Percentiles rank a stretch among this genome's conserved stretches.
Evolutionary conservation across 2,113 vertebrate species (phyloP).

Genomic region (Alethe diademata): DNA sequence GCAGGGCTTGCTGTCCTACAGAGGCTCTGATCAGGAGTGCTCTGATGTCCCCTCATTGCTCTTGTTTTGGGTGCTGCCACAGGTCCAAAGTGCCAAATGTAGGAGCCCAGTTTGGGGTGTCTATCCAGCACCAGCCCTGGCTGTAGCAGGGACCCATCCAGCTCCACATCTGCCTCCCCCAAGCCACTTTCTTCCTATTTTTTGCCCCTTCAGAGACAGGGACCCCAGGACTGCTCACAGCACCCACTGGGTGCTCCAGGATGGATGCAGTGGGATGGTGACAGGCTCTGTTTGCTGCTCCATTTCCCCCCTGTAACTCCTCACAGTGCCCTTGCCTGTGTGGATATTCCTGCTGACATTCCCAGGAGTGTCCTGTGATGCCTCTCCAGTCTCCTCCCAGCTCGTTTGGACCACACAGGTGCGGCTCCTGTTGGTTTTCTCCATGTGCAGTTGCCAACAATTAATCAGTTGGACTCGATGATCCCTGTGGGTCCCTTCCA

Average conservation of each 20-base stretch:
- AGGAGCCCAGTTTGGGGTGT: neutral
- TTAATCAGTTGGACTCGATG: fast-evolving
- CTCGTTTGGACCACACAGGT: neutral
- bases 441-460: neutral
- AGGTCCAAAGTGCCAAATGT: no score
- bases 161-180: neutral
- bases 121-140: neutral
- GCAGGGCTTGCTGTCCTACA: fast-evolving
- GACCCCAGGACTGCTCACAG: neutral
- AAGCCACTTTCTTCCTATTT: neutral
- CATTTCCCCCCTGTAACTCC: neutral
- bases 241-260: fast-evolving
- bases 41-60: neutral
- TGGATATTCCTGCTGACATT: neutral
- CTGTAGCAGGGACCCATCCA: neutral
- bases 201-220: neutral
- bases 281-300: neutral
- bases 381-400: neutral
- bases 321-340: neutral
- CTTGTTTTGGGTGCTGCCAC: neutral
- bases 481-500: neutral
- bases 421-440: neutral
- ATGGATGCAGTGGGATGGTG: fast-evolving
- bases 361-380: neutral
- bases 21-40: neutral